Base-by-base conservation (phyloP, 2,888 invertebrate species). In the Dryomyza anilis region DNA sequence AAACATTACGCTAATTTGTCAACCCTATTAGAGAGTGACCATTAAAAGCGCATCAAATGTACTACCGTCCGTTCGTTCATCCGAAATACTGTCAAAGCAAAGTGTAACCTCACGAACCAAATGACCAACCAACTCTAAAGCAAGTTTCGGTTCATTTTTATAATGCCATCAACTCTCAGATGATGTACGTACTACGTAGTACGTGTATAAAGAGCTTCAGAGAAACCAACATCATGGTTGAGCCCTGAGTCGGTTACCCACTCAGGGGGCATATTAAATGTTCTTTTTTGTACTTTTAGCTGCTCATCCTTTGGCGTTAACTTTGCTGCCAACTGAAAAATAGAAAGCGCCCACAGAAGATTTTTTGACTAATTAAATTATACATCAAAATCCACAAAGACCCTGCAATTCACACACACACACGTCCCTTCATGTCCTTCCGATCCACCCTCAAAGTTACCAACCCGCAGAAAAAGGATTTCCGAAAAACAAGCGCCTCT, bases 331-430 rank as follows among this genome's bases (percentile, higher is more conserved):
- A 29, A 8, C 5, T 2, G 2, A 10, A 23, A 8, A 48, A 12
- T 48, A n/a, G n/a, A n/a, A n/a, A n/a, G n/a, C n/a, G n/a, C n/a
- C n/a, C n/a, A 14, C 25, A 48, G 48, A 2, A 23, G 21, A 33
- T 33, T 53, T 53, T 53, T 33, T 30, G 33, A 21, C 33, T 53
- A 53, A 53, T 53, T 53, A 53, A 53, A 53, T 53, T 53, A 33
- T 30, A 53, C 53, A 53, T 53, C 53, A 33, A 19, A 53, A 33
- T 33, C 21, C 53, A 19, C 29, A 33, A 8, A 48, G 19, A 48
- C 25, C 2, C 16, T 6, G n/a, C n/a, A n/a, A n/a, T n/a, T n/a
- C 36, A 21, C 23, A 8, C 7, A 5, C 48, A 12, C 6, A 16
- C n/a, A 19, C 21, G 23, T 10, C 21, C 27, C 25, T 5, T 7